A percentile compares a stretch with the other conserved stretches of the same genome.
Evolutionary conservation across 1,140 invertebrate genomes (phyloP).

Genomic region (Saxidomus purpurata): DNA sequence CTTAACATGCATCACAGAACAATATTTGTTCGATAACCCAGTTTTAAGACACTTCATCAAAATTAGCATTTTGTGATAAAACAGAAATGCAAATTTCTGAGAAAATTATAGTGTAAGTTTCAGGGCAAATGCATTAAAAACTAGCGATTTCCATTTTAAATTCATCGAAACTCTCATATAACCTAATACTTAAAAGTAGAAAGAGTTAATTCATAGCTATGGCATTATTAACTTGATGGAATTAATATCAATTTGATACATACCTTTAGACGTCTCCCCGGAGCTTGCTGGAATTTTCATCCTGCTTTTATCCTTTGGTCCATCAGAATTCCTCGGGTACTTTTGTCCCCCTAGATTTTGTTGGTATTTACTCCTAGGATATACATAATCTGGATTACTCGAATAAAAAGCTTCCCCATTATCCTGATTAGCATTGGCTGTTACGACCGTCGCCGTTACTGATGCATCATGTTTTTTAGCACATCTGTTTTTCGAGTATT

Average conservation of each 20-base stretch:
- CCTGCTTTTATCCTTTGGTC: background rate
- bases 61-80: background rate
- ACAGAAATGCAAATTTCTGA: background rate
- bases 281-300: conserved; percentile 15
- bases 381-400: conserved; percentile 8
- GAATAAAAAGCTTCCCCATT: conserved; percentile 40
- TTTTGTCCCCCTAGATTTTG: conserved; percentile 45
- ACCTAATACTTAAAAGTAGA: too few relatives aligned
- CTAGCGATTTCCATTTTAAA: too few relatives aligned
- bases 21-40: background rate
- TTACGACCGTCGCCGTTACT: background rate
- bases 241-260: conserved; percentile 4
- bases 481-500: conserved; percentile 50
- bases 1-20: too few relatives aligned
- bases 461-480: conserved; percentile 21
- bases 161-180: too few relatives aligned
- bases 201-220: too few relatives aligned
- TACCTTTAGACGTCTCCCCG: conserved; percentile 11
- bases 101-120: background rate
- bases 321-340: conserved; percentile 29
- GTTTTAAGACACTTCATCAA: background rate
- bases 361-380: conserved; percentile 44
- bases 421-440: conserved; percentile 43
- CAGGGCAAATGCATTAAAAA: too few relatives aligned
- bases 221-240: background rate